Percentiles rank a stretch among this genome's conserved stretches.
Evolutionary conservation across 2,797 vertebrate genomes (phyloP).

Genomic region (Halcyon badia): DNA sequence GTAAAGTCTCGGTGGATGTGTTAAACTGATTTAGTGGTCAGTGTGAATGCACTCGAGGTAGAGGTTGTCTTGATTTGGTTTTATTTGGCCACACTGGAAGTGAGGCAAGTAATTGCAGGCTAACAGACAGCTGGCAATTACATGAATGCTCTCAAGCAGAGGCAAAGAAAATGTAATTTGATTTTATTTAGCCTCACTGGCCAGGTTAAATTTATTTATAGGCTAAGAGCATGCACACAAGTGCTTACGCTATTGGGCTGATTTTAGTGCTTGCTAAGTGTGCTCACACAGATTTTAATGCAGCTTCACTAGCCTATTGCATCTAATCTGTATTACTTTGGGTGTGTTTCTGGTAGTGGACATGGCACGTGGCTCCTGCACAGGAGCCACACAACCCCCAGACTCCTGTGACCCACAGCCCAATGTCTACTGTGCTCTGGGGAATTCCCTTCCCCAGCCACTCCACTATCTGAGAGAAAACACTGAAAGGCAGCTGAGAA

Average conservation of each 20-base stretch:
- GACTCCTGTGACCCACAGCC: background rate
- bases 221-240: background rate
- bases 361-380: background rate
- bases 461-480: background rate
- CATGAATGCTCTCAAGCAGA: background rate
- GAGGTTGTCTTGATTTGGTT: background rate
- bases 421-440: accelerated
- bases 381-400: background rate
- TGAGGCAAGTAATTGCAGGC: background rate
- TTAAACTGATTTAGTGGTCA: background rate
- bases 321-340: background rate
- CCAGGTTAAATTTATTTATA: background rate
- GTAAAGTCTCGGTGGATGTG: background rate
- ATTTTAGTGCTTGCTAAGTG: background rate
- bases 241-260: background rate
- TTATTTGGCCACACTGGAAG: background rate
- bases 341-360: background rate
- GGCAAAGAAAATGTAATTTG: background rate
- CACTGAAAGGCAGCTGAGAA: background rate
- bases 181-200: background rate
- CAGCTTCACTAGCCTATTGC: background rate
- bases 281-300: background rate
- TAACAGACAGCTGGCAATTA: background rate
- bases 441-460: background rate
- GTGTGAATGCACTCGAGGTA: background rate